Base-by-base conservation (phyloP, 2,888 invertebrate species). In the Drosophila ezoana region DNA sequence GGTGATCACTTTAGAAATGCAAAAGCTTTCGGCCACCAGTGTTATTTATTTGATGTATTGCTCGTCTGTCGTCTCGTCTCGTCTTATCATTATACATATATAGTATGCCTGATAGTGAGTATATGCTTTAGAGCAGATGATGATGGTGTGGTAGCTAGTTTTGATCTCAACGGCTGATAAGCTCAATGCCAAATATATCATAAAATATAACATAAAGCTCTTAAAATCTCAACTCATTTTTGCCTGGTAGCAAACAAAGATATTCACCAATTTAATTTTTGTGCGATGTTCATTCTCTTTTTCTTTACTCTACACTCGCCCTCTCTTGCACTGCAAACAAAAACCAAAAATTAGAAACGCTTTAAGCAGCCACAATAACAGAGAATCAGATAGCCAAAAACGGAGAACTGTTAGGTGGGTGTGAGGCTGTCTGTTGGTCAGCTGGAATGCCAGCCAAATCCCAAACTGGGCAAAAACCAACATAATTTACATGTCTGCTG, bases 401-500 rank as follows among this genome's bases (percentile, higher is more conserved):
- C 43, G 40, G 45, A 57, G 32, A 57, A 38, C 49, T 35, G 18
- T 33, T n/a, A 45, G 35, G 53, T 63, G 58, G 38, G 44, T 38
- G 47, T 63, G 57, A 16, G 45, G 37, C 28, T 13, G 51, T 60
- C 66, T 58, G 65, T 11, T 37, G 23, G 47, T 54, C 54, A 38
- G 51, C 3, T 14, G 51, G 75, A 63, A 67, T 66, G 69, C 52
- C 28, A 61, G 68, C 65, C 64, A 79, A 83, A 74, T 76, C 67
- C 64, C 70, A 67, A 75, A 81, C 79, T 73, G 71, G 72, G 69
- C 83, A 76, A 79, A 85, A 83, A 79, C 81, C 77, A 76, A 81
- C 80, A 81, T 79, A 87, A 89, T 89, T 89, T 89, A 89, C 89
- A 89, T 89, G 89, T 90, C 90, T 89, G 90, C 81, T 87, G 87